Percentiles rank a stretch among this genome's conserved stretches.
phyloP scores from a whole-genome alignment of 37 sponge, comb jelly and placozoan genomes.

The Ianthella basta region DNA sequence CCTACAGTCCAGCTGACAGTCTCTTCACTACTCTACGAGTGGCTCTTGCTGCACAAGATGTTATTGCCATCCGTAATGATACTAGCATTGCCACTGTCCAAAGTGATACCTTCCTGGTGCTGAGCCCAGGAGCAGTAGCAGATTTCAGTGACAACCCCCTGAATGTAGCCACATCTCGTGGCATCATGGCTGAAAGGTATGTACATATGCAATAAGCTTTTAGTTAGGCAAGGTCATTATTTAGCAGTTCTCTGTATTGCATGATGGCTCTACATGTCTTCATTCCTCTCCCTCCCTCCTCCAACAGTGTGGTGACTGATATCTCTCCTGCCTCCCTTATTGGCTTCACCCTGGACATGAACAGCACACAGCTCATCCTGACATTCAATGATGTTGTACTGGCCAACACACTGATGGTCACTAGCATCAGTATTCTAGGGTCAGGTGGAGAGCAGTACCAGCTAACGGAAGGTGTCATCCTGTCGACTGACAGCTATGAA shows the following conservation, averaged over 20 bases:
- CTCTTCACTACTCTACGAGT: conserved; percentile 58
- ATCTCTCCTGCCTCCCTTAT: conserved; percentile 55
- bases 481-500: conserved; percentile 68
- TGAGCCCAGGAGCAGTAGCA: conserved; percentile 50
- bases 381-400: conserved; percentile 84
- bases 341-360: conserved; percentile 84
- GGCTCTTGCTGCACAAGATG: conserved; percentile 65
- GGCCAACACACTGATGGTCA: conserved; percentile 58
- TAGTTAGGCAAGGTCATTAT: neutral
- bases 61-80: conserved; percentile 68
- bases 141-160: conserved; percentile 70
- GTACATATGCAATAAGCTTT: neutral
- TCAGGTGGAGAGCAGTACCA: conserved; percentile 51
- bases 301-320: conserved; percentile 37
- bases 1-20: conserved; percentile 51
- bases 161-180: neutral
- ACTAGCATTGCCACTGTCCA: conserved; percentile 53
- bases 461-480: conserved; percentile 74
- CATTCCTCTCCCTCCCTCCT: conserved; percentile 5
- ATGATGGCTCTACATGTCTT: conserved; percentile 27
- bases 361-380: conserved; percentile 63
- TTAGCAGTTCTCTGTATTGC: neutral
- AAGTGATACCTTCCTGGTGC: conserved; percentile 58
- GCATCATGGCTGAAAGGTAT: conserved; percentile 15
- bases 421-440: conserved; percentile 64